A percentile compares a stretch with the other conserved stretches of the same genome.
Conservation (phyloP, 2,888 invertebrate genomes). For the Glyphotaelius pellucidus region DNA sequence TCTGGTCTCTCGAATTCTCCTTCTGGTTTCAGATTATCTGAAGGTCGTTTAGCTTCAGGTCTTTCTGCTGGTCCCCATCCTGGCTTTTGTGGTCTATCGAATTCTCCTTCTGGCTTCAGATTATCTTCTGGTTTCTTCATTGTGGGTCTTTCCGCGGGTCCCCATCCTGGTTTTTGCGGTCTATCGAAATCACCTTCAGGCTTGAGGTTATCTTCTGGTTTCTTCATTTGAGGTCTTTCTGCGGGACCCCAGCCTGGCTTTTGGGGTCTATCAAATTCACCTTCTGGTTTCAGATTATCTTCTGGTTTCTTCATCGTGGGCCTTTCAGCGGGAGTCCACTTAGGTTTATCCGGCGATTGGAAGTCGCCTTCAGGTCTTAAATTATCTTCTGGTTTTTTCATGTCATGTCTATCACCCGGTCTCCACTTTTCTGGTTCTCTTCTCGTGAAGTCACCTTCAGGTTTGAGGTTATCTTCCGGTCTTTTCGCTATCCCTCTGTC, state of each 20-base stretch:
- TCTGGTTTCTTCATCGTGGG: slow-evolving; percentile 69
- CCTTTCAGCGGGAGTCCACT: slow-evolving; percentile 68
- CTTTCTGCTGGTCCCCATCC: slow-evolving; percentile 72
- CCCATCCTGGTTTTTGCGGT: slow-evolving; percentile 75
- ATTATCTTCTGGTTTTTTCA: slow-evolving; percentile 73
- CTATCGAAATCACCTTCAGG: slow-evolving; percentile 78
- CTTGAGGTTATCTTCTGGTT: slow-evolving; percentile 74
- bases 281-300: slow-evolving; percentile 75
- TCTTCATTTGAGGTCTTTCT: slow-evolving; percentile 71
- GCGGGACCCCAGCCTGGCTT: slow-evolving; percentile 70
- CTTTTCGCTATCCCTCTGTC: slow-evolving; percentile 69
- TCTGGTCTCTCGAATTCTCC: slow-evolving; percentile 73
- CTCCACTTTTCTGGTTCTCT: slow-evolving; percentile 70
- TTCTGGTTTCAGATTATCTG: slow-evolving; percentile 78
- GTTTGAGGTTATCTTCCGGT: slow-evolving; percentile 72
- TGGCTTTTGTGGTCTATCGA: slow-evolving; percentile 72
- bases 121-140: slow-evolving; percentile 75
- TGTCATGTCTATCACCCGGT: slow-evolving; percentile 72
- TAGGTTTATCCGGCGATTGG: slow-evolving; percentile 69
- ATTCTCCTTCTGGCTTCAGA: slow-evolving; percentile 73
- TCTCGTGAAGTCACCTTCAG: slow-evolving; percentile 76
- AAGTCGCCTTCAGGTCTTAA: slow-evolving; percentile 75
- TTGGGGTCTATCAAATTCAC: slow-evolving; percentile 74
- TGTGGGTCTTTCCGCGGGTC: slow-evolving; percentile 79
- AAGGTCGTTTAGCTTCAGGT: slow-evolving; percentile 71